These are phyloP conservation scores for Macquaria ambigua DNA, from an alignment of 2,113 vertebrate species.

Conservation along the genomic window DNA sequence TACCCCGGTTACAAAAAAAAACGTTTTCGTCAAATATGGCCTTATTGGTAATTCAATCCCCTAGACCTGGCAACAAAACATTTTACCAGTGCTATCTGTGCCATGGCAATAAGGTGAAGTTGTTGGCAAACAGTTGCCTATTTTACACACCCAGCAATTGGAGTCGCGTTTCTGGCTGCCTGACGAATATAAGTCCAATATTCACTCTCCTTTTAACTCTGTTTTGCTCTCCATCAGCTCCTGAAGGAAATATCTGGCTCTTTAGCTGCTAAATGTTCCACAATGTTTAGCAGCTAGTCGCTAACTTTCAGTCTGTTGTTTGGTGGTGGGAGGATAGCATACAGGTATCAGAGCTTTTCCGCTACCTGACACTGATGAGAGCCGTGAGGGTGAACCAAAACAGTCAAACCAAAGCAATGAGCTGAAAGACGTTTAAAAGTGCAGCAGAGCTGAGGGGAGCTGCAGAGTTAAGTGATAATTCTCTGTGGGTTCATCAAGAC, in stretches of 20 bases:
- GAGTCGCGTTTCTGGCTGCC: neutral
- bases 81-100: neutral
- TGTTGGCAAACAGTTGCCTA: neutral
- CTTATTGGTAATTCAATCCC: neutral
- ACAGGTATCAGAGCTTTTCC: neutral
- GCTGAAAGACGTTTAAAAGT: neutral
- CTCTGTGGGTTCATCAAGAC: neutral
- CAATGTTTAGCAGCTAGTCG: neutral
- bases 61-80: neutral
- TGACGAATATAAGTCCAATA: neutral
- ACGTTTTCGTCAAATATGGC: no score
- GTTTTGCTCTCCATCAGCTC: neutral
- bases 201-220: neutral
- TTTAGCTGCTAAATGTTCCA: neutral
- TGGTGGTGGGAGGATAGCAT: neutral
- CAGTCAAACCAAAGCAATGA: neutral
- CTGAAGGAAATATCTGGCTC: neutral
- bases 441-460: neutral
- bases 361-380: neutral
- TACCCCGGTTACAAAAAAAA: no score
- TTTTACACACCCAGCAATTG: neutral
- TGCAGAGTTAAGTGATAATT: no score
- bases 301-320: conserved; percentile 1
- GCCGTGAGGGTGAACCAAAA: neutral
- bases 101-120: neutral